These are phyloP conservation scores for Pammene aurita DNA, from an alignment of 2,888 invertebrate genomes.

Conservation along the genomic window DNA sequence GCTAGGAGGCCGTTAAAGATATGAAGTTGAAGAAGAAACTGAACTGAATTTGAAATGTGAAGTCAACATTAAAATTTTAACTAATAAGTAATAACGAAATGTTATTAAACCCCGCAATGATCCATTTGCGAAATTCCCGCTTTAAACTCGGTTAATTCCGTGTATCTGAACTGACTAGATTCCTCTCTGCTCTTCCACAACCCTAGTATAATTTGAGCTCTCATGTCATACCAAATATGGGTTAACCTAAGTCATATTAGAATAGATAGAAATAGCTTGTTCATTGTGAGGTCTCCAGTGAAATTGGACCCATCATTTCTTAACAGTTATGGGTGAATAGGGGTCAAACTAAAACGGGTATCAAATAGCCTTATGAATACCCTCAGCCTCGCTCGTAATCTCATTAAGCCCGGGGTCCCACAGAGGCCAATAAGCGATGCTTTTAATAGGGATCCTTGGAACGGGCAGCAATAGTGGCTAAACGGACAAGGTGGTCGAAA, in stretches of 20 bases:
- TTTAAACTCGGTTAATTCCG: conserved; percentile 2
- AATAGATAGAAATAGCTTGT: too few species aligned
- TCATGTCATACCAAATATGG: background rate
- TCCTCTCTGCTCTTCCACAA: background rate
- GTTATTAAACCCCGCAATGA: conserved; percentile 17
- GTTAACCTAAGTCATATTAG: too few species aligned
- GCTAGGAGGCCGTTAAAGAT: too few species aligned
- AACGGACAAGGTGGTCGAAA: too few species aligned
- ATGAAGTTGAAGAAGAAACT: too few species aligned
- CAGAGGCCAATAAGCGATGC: conserved; percentile 7
- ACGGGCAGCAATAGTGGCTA: too few species aligned
- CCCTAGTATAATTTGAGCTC: conserved; percentile 1
- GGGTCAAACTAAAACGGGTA: background rate
- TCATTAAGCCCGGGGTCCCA: background rate
- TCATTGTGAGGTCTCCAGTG: too few species aligned
- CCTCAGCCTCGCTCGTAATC: conserved; percentile 6
- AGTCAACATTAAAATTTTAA: background rate
- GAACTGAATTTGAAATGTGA: too few species aligned
- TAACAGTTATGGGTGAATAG: background rate
- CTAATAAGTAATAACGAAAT: background rate
- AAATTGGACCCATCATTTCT: too few species aligned
- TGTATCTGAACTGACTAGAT: background rate
- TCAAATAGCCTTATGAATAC: background rate
- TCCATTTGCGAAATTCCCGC: conserved; percentile 12
- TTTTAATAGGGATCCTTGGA: background rate